A percentile compares a stretch with the other conserved stretches of the same genome.
These are phyloP conservation scores for Pipistrellus pygmaeus DNA, from an alignment of 2,797 vertebrate genomes.

Conservation along the genomic window DNA sequence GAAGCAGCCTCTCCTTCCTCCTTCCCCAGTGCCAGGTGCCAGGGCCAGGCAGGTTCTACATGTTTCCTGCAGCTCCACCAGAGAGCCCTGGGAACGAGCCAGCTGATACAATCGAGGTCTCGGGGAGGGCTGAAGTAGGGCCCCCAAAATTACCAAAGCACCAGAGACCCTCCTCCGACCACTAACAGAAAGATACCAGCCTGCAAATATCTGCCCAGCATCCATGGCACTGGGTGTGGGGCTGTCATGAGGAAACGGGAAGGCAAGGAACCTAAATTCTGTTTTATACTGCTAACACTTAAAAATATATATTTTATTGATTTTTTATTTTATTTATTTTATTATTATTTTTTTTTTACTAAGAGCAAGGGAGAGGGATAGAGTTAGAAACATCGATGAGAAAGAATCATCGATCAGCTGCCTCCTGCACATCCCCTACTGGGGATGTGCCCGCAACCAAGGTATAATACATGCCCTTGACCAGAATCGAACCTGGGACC, in stretches of 20 bases:
- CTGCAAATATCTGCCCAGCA: not conserved
- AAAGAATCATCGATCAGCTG: too few species aligned
- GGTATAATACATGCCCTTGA: too few species aligned
- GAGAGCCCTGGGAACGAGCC: slow-evolving; percentile 39
- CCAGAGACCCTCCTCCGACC: not conserved
- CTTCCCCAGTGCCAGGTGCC: slow-evolving; percentile 18
- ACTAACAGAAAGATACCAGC: not conserved
- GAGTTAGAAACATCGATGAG: too few species aligned
- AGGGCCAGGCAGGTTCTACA: not conserved
- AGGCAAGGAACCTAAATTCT: not conserved
- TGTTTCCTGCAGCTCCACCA: slow-evolving; percentile 7
- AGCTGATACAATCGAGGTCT: not conserved
- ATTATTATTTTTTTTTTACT: too few species aligned
- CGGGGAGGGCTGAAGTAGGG: not conserved
- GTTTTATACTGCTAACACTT: not conserved
- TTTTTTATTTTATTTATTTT: too few species aligned
- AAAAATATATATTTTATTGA: too few species aligned
- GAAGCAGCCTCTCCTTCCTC: slow-evolving; percentile 6
- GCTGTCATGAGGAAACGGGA: not conserved
- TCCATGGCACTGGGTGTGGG: not conserved
- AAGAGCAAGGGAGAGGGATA: too few species aligned
- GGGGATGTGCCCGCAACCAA: too few species aligned
- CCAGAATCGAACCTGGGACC: too few species aligned
- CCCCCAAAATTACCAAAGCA: slow-evolving; percentile 6
- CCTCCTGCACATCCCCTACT: too few species aligned